These are phyloP conservation scores for Chaetura pelagica DNA, from an alignment of 2,113 vertebrate genomes.

Conservation along the genomic window DNA sequence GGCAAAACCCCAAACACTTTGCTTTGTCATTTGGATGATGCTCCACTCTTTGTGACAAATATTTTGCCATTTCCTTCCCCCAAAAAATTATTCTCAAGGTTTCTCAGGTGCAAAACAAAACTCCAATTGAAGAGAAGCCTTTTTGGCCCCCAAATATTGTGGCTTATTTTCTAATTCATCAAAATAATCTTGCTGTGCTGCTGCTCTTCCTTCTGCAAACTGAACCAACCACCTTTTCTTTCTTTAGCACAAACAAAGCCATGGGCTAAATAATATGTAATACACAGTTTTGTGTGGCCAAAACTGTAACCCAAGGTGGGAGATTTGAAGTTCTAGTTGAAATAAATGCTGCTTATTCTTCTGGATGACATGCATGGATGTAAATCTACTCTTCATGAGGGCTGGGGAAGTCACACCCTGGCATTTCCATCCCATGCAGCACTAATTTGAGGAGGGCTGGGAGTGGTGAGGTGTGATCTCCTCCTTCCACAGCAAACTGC, in stretches of 20 bases:
- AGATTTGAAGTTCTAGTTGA: background rate
- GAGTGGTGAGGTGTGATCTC: background rate
- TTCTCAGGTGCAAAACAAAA: background rate
- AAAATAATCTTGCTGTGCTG: fast-evolving
- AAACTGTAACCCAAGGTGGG: background rate
- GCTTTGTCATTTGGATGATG: background rate
- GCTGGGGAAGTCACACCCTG: background rate
- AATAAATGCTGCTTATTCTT: background rate
- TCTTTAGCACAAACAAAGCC: background rate
- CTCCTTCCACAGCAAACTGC: background rate
- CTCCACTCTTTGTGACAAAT: background rate
- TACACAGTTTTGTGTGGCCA: background rate
- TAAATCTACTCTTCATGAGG: background rate
- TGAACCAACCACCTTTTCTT: background rate
- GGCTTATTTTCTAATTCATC: background rate
- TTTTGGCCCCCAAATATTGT: background rate
- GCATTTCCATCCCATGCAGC: background rate
- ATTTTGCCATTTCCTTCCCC: background rate
- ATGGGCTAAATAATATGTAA: background rate
- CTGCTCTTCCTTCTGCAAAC: background rate
- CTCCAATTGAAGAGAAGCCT: fast-evolving
- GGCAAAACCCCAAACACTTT: background rate
- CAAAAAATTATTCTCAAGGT: background rate
- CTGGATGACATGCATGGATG: no score
- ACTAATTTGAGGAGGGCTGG: background rate